phyloP scores from a whole-genome alignment of 2,888 invertebrate genomes.

The Coenonympha arcania region DNA sequence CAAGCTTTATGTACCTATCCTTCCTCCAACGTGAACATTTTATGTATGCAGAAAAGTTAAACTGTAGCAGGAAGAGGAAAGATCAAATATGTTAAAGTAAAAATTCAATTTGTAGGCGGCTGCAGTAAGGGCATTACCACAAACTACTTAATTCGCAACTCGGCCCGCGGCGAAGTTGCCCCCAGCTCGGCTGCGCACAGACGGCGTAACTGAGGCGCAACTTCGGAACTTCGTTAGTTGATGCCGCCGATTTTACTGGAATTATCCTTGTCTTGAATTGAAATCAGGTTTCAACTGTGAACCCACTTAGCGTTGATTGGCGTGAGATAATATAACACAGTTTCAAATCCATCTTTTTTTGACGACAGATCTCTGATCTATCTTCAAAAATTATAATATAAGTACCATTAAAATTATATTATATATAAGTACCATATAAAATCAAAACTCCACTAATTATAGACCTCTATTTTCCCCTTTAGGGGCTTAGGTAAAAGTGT shows the following conservation, averaged over 20 bases:
- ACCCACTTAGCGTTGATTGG: background rate
- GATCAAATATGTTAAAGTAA: conserved; percentile 4
- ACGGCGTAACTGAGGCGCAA: conserved; percentile 6
- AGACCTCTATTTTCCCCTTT: no score
- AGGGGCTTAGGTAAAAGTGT: no score
- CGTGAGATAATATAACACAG: no score
- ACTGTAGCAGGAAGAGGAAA: background rate
- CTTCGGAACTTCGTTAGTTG: conserved; percentile 12
- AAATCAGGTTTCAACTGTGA: conserved; percentile 6
- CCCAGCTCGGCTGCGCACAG: conserved; percentile 3
- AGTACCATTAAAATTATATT: no score
- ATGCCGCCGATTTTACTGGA: conserved; percentile 11
- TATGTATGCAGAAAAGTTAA: background rate
- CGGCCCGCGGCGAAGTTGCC: conserved; percentile 8
- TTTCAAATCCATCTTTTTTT: no score
- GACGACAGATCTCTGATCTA: no score
- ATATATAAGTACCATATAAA: no score
- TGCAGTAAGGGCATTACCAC: conserved; percentile 13
- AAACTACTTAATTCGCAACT: conserved; percentile 14
- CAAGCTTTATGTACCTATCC: no score
- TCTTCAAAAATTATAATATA: no score
- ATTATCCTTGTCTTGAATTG: conserved; percentile 11
- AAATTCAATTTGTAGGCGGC: conserved; percentile 4
- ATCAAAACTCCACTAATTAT: no score
- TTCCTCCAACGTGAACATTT: no score